A percentile compares a stretch with the other conserved stretches of the same genome.
Evolutionary conservation across 2,888 invertebrate species (phyloP).

Genomic region (Tortricodes alternella): DNA sequence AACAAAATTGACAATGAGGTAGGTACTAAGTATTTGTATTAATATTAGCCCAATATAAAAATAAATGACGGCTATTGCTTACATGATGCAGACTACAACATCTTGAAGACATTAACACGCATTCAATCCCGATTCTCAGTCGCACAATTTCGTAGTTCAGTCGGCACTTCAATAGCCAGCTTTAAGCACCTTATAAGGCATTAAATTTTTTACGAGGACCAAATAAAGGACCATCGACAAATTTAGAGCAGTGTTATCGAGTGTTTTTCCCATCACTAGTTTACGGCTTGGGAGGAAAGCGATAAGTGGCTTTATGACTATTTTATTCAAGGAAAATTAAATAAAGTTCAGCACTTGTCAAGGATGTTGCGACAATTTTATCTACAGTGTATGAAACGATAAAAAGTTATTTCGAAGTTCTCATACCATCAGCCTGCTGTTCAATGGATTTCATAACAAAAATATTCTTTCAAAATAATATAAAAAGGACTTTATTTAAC

Average conservation of each 20-base stretch:
- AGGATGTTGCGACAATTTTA: constrained; percentile 21
- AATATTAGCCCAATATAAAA: too few species aligned
- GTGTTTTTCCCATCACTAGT: constrained; percentile 59
- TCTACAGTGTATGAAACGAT: neutral
- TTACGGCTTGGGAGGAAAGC: constrained; percentile 47
- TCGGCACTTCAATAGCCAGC: constrained; percentile 43
- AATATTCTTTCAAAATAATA: too few species aligned
- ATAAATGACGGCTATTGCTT: neutral
- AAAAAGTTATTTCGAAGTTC: too few species aligned
- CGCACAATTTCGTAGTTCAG: constrained; percentile 12
- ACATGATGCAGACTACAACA: neutral
- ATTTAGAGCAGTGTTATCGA: constrained; percentile 56
- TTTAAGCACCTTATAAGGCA: constrained; percentile 45
- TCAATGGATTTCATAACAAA: too few species aligned
- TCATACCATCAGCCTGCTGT: too few species aligned
- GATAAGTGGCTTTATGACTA: constrained; percentile 52
- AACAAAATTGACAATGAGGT: too few species aligned
- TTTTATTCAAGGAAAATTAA: constrained; percentile 47
- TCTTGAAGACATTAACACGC: neutral
- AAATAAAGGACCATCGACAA: constrained; percentile 64
- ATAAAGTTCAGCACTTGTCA: constrained; percentile 14
- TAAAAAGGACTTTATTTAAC: too few species aligned
- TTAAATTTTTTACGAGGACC: constrained; percentile 66
- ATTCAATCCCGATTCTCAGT: constrained; percentile 1
- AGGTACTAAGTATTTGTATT: too few species aligned